These are phyloP conservation scores for Agonopterix alstromeriana DNA, from an alignment of 2,888 invertebrate species.

Conservation along the genomic window DNA sequence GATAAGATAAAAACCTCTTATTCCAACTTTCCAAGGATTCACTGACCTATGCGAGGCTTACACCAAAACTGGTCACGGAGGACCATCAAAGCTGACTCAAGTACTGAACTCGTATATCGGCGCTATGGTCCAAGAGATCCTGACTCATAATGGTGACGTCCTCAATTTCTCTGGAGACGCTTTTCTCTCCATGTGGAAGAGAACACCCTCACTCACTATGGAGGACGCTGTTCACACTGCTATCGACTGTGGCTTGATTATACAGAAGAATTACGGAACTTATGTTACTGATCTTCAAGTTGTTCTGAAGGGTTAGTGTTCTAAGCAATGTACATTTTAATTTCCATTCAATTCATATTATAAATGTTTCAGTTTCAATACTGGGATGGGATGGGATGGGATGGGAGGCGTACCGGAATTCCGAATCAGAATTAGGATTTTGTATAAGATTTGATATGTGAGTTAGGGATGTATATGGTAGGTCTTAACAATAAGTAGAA, in stretches of 20 bases:
- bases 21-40: slow-evolving; percentile 62
- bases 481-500: no score
- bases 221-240: slow-evolving; percentile 79
- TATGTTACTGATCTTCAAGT: slow-evolving; percentile 79
- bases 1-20: background rate
- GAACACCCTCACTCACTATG: slow-evolving; percentile 67
- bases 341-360: no score
- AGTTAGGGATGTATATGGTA: no score
- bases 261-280: slow-evolving; percentile 80
- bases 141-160: slow-evolving; percentile 80
- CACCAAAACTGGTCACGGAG: slow-evolving; percentile 79
- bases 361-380: no score
- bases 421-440: no score
- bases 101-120: slow-evolving; percentile 84
- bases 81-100: slow-evolving; percentile 82
- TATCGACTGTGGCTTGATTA: slow-evolving; percentile 80
- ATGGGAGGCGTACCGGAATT: no score
- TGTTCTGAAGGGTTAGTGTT: slow-evolving; percentile 67
- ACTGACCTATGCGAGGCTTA: slow-evolving; percentile 81
- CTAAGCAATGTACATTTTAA: background rate
- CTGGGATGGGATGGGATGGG: no score
- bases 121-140: slow-evolving; percentile 82
- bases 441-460: no score
- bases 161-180: slow-evolving; percentile 82
- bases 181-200: slow-evolving; percentile 81